phyloP scores from a whole-genome alignment of 2,888 invertebrate genomes.

The Phragmatobia fuliginosa region DNA sequence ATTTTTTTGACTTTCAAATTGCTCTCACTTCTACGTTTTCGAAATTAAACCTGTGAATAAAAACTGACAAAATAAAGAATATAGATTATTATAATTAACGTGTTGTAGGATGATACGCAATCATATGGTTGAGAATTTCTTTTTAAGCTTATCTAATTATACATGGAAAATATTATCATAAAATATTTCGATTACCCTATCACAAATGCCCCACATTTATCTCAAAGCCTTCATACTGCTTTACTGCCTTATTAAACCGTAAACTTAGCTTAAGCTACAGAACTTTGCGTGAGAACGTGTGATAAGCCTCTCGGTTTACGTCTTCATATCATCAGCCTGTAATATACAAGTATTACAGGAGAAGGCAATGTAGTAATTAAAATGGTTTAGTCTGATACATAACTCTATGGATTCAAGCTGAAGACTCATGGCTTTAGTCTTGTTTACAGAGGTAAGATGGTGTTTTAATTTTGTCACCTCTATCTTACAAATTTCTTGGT shows the following conservation, averaged over 20 bases:
- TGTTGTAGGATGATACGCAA: too few species aligned
- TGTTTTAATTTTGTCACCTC: neutral
- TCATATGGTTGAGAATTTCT: neutral
- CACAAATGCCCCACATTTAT: neutral
- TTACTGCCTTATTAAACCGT: constrained; percentile 13
- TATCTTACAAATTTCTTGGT: too few species aligned
- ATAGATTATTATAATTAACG: too few species aligned
- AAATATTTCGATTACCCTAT: neutral
- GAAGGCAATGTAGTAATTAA: neutral
- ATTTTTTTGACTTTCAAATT: too few species aligned
- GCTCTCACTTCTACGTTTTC: too few species aligned
- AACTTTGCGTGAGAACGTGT: constrained; percentile 4
- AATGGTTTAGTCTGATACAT: neutral
- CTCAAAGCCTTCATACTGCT: constrained; percentile 3
- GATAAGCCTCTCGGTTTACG: neutral
- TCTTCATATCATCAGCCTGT: neutral
- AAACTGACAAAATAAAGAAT: too few species aligned
- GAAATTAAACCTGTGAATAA: too few species aligned
- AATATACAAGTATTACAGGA: neutral
- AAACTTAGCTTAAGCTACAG: constrained; percentile 8
- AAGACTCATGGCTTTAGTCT: neutral
- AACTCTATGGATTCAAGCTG: neutral
- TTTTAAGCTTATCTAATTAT: neutral
- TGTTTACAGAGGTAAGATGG: neutral
- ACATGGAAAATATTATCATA: neutral